Evolutionary conservation across 2,888 invertebrate species (phyloP), one percentile per base, ranked within the genome.

Genomic region (Ligdia adustata): DNA sequence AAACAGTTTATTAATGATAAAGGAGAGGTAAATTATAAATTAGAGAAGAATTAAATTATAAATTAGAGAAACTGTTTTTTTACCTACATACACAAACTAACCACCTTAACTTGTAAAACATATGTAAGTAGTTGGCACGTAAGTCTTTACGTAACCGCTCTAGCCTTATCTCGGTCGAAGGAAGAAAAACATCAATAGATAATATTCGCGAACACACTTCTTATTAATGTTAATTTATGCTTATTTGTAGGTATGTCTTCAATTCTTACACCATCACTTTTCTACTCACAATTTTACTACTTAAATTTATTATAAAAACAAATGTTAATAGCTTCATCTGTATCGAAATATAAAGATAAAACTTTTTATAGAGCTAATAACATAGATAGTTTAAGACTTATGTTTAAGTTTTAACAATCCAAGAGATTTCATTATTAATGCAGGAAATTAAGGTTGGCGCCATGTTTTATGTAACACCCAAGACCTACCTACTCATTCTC

Each of bases 321-420:
- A 31, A 47, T 26, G 35, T 31, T 20, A 24, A 37, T 37, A 20
- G 26, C 41, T 37, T 35, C 31, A 47, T 47, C 35, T 40, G 28
- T 15, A 22, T 22, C 20, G 28, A 26, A 13, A 39, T 40, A 40
- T 34, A 22, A 24, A 34, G 12, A 40, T 46, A 34, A 29, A 39
- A 34, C 33, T 39, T 39, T 22, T 22, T 28, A 26, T 33, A 43
- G 42, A 34, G 24, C 31, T 44, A 15, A 12, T 44, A 31, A 44
- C 16, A 4, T 9, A 24, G 9, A 7, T 27, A 16, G 32, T 13
- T 32, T 44, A 32, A 33, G 31, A 6, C 5, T 3, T 18, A n/a
- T n/a, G n/a, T n/a, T n/a, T n/a, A n/a, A n/a, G n/a, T n/a, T n/a
- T n/a, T n/a, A n/a, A n/a, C n/a, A n/a, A n/a, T n/a, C n/a, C n/a